Conservation (phyloP, 2,797 vertebrate species). For the Cuculus canorus region DNA sequence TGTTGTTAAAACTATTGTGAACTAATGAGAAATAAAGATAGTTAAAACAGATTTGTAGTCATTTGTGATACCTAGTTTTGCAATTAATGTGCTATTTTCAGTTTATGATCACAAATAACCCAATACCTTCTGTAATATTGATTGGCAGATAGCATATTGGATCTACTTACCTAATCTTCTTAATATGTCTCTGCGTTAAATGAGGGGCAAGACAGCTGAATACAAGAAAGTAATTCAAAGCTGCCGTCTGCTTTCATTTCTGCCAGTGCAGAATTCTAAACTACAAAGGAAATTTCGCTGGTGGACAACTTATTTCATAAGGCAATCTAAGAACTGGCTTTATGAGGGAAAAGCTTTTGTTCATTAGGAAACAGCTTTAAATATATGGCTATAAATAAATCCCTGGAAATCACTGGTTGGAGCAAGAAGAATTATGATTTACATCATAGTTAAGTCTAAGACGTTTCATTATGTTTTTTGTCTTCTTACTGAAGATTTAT, state of each 20-base stretch:
- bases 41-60: neutral
- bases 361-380: constrained; percentile 22
- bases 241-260: neutral
- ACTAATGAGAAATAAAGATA: constrained; percentile 16
- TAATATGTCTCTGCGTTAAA: neutral
- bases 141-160: neutral
- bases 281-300: neutral
- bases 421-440: constrained; percentile 36
- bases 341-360: constrained; percentile 9
- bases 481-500: constrained; percentile 15
- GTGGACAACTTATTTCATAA: neutral
- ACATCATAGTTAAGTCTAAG: neutral
- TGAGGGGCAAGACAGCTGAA: neutral
- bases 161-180: constrained; percentile 37
- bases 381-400: constrained; percentile 30
- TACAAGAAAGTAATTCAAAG: constrained; percentile 17
- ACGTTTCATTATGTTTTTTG: constrained; percentile 1
- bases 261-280: neutral
- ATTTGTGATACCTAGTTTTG: constrained; percentile 1
- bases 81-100: neutral
- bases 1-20: neutral
- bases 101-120: neutral
- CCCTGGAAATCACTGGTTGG: neutral
- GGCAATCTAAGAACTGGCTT: neutral
- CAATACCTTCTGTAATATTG: neutral